These are phyloP conservation scores for Netelia inedita DNA, from an alignment of 2,888 invertebrate genomes.

Conservation along the genomic window DNA sequence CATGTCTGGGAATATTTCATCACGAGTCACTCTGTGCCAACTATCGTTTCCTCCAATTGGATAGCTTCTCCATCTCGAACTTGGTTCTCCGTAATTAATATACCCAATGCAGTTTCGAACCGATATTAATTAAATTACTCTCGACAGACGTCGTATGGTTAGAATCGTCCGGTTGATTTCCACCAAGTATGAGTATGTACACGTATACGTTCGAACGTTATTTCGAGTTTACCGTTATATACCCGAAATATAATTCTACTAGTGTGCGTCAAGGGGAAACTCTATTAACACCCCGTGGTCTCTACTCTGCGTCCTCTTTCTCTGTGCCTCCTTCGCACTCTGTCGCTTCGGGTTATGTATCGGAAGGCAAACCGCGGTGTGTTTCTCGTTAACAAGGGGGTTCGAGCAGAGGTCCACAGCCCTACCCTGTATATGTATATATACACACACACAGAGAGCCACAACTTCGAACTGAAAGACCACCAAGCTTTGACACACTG, in stretches of 20 bases:
- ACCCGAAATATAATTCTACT: background rate
- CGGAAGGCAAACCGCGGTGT: slow-evolving; percentile 9
- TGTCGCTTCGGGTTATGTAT: slow-evolving; percentile 9
- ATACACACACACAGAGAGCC: background rate
- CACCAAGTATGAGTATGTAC: slow-evolving; percentile 8
- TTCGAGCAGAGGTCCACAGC: background rate
- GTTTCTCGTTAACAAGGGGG: slow-evolving; percentile 33
- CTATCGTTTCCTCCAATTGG: slow-evolving; percentile 33
- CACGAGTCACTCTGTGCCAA: slow-evolving; percentile 8
- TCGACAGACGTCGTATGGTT: slow-evolving; percentile 1
- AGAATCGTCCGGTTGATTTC: slow-evolving; percentile 36
- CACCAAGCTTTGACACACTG: slow-evolving; percentile 28
- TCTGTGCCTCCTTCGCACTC: slow-evolving; percentile 1
- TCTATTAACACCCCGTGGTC: background rate
- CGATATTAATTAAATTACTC: slow-evolving; percentile 57
- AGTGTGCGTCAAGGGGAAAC: background rate
- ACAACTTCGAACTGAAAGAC: slow-evolving; percentile 41
- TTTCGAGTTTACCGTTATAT: slow-evolving; percentile 7
- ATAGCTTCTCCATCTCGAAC: slow-evolving; percentile 23
- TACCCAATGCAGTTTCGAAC: slow-evolving; percentile 36
- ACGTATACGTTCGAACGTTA: background rate
- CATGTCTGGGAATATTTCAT: background rate
- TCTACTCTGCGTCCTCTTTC: background rate
- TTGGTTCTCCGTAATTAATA: slow-evolving; percentile 39
- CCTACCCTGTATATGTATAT: background rate